A percentile compares a stretch with the other conserved stretches of the same genome.
Evolutionary conservation across 2,113 vertebrate species (phyloP).

Genomic region (Crotalus viridis): DNA sequence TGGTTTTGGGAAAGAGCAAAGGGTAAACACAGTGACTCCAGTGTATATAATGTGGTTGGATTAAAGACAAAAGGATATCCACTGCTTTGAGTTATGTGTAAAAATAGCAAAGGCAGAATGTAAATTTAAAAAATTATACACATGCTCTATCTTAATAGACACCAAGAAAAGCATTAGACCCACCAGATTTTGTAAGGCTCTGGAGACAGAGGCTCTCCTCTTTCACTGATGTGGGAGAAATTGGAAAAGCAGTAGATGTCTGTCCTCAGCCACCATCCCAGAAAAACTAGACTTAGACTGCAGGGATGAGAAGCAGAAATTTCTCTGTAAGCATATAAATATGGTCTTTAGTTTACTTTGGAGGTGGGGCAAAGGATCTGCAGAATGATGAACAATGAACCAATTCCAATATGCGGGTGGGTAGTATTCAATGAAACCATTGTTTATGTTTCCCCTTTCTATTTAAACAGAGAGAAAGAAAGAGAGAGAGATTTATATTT

Average conservation of each 20-base stretch:
- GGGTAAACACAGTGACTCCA: neutral
- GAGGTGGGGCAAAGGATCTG: neutral
- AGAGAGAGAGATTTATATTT: constrained; percentile 21
- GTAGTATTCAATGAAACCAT: constrained; percentile 23
- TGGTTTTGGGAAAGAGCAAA: neutral
- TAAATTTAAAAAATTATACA: neutral
- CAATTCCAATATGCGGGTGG: constrained; percentile 20
- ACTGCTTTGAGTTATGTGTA: neutral
- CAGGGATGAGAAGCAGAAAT: neutral
- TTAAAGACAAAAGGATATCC: neutral
- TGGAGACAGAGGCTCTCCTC: neutral
- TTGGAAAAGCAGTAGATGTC: neutral
- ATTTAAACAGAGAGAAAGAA: neutral
- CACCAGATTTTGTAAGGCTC: neutral
- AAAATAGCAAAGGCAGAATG: neutral
- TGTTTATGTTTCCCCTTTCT: neutral
- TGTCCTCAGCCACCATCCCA: neutral
- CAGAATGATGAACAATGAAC: neutral
- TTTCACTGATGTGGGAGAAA: neutral
- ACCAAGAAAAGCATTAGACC: neutral
- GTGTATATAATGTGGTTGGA: neutral
- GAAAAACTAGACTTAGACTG: neutral
- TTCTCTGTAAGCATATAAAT: neutral
- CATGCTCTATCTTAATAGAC: neutral
- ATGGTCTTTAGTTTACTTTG: neutral